These are phyloP conservation scores for Calameuta pallipes DNA, from an alignment of 2,888 invertebrate genomes.

Conservation along the genomic window DNA sequence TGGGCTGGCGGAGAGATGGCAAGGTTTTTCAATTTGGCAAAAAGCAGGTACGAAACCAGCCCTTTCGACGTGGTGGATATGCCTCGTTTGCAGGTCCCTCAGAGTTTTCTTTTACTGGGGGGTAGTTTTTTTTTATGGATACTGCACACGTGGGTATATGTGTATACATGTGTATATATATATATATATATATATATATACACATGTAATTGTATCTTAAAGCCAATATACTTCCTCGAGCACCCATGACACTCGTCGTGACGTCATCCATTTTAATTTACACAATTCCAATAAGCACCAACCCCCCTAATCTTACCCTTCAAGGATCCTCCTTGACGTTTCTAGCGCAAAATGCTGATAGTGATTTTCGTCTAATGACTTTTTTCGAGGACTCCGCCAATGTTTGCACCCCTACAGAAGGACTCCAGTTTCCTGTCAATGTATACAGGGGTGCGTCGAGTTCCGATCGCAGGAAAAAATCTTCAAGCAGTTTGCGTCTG, in stretches of 20 bases:
- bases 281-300: neutral
- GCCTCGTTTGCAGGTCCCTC: neutral
- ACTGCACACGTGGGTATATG: neutral
- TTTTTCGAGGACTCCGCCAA: neutral
- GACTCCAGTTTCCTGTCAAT: neutral
- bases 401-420: neutral
- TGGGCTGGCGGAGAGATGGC: neutral
- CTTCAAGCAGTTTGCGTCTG: neutral
- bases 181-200: too few relatives aligned
- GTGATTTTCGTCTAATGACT: neutral
- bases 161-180: too few relatives aligned
- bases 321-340: neutral
- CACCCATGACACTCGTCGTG: neutral
- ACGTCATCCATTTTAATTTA: neutral
- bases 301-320: neutral
- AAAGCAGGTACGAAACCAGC: neutral
- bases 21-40: neutral
- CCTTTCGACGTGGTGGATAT: neutral
- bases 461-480: neutral
- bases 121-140: neutral
- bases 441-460: neutral
- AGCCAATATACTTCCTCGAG: neutral
- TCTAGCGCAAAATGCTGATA: neutral
- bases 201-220: neutral
- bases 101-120: neutral